Conservation (phyloP, 1,140 invertebrate species). For the Notospermus geniculatus region DNA sequence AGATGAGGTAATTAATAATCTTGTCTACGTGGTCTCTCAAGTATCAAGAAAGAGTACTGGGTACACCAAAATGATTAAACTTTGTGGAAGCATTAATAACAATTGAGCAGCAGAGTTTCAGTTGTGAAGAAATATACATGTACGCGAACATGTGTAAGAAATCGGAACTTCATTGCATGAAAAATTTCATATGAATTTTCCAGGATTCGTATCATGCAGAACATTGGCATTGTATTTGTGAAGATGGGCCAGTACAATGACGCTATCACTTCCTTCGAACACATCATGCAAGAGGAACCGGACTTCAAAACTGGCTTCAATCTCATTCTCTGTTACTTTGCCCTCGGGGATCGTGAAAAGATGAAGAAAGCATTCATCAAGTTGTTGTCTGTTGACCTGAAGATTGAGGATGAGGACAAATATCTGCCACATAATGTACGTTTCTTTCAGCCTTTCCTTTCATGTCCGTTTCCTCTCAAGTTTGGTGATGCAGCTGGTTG, state of each 20-base stretch:
- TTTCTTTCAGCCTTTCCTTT: too few species aligned
- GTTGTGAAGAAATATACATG: too few species aligned
- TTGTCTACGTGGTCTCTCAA: background rate
- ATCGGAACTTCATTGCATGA: background rate
- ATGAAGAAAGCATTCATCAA: slow-evolving; percentile 91
- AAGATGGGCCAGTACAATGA: slow-evolving; percentile 95
- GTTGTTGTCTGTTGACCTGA: slow-evolving; percentile 81
- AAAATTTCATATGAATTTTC: too few species aligned
- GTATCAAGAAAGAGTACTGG: background rate
- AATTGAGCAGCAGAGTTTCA: too few species aligned
- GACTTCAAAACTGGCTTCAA: slow-evolving; percentile 87
- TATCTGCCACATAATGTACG: slow-evolving; percentile 60
- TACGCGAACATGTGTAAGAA: too few species aligned
- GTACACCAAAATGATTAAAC: too few species aligned
- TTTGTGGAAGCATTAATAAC: too few species aligned
- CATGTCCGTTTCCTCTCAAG: too few species aligned
- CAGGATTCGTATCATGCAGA: slow-evolving; percentile 96
- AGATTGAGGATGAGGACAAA: slow-evolving; percentile 81
- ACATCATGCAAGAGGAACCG: slow-evolving; percentile 93
- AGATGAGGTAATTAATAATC: slow-evolving; percentile 67
- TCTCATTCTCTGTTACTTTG: slow-evolving; percentile 88
- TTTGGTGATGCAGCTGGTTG: too few species aligned
- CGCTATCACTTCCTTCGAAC: slow-evolving; percentile 94
- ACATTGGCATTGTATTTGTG: slow-evolving; percentile 93
- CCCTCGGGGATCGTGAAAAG: slow-evolving; percentile 87